Evolutionary conservation across 2,888 invertebrate species (phyloP).

Genomic region (Hoplodrina ambigua): DNA sequence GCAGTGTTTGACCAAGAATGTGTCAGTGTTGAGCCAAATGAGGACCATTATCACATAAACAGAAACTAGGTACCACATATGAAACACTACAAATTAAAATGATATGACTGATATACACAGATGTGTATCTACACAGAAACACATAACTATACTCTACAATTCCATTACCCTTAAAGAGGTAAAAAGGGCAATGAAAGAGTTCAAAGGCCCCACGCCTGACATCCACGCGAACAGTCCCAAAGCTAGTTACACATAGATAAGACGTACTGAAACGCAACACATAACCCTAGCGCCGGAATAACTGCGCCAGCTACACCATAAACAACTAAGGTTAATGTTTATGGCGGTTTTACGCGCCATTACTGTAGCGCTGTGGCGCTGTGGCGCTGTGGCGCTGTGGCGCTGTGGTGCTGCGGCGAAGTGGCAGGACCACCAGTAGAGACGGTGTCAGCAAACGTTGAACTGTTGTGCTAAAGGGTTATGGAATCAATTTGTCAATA

Average conservation of each 20-base stretch:
- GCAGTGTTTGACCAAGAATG: background rate
- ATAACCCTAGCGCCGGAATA: background rate
- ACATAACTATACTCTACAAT: no score
- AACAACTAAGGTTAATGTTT: constrained; percentile 19
- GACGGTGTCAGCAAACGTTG: background rate
- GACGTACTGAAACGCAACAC: background rate
- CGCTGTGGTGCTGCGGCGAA: background rate
- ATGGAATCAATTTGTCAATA: background rate
- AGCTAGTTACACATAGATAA: background rate
- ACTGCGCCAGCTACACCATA: constrained; percentile 5
- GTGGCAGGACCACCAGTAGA: no score
- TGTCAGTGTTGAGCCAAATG: background rate
- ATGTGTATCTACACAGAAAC: background rate
- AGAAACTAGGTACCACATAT: no score
- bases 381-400: no score
- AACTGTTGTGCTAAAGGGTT: background rate
- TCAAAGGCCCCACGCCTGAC: no score
- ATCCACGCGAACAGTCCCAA: background rate
- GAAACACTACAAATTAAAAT: no score
- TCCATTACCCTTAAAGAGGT: background rate
- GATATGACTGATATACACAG: background rate
- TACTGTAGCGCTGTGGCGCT: background rate
- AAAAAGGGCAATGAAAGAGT: background rate
- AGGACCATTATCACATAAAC: background rate
- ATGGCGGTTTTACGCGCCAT: constrained; percentile 1